These are phyloP conservation scores for Amorpha juglandis DNA, from an alignment of 2,888 invertebrate genomes.

Conservation along the genomic window DNA sequence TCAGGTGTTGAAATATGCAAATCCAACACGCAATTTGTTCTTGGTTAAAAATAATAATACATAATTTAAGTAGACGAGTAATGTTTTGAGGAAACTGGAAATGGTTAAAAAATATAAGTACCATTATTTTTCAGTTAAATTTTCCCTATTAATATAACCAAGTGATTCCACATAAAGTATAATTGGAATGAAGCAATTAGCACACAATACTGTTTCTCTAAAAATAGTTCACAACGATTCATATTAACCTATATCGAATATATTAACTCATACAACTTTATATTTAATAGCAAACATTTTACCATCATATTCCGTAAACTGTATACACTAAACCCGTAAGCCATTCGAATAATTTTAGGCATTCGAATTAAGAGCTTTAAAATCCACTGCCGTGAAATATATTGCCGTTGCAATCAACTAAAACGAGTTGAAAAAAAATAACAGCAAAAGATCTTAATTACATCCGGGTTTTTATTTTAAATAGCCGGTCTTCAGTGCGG, in stretches of 20 bases:
- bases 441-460: background rate
- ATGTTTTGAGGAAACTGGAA: no score
- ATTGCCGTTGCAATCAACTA: slow-evolving; percentile 9
- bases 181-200: background rate
- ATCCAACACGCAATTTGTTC: no score
- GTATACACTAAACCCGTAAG: no score
- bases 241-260: no score
- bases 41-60: no score
- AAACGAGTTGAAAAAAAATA: background rate
- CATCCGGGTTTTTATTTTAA: slow-evolving; percentile 16
- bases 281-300: background rate
- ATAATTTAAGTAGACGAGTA: no score
- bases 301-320: background rate
- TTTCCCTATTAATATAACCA: background rate
- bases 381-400: background rate
- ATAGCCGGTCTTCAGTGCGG: background rate
- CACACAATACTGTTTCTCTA: no score
- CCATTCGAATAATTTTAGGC: background rate
- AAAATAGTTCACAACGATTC: background rate
- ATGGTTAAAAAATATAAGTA: no score
- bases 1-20: no score
- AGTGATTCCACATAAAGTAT: background rate
- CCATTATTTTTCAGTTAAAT: background rate
- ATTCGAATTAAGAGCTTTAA: slow-evolving; percentile 10
- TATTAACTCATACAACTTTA: no score